These are phyloP conservation scores for Heloderma charlesbogerti DNA, from an alignment of 2,113 vertebrate species.

Conservation along the genomic window DNA sequence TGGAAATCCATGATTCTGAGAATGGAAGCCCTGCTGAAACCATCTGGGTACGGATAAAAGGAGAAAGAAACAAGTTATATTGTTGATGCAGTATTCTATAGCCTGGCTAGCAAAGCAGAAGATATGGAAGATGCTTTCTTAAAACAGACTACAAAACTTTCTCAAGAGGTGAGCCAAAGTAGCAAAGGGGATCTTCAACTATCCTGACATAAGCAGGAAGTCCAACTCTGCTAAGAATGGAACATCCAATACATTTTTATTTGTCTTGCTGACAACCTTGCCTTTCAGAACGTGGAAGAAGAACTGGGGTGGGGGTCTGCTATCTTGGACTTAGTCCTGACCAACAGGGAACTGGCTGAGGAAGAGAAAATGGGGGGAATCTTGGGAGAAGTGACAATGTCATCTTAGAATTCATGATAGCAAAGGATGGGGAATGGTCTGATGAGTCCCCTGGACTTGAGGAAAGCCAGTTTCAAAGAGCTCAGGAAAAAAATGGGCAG, in stretches of 20 bases:
- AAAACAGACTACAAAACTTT: neutral
- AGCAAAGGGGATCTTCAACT: neutral
- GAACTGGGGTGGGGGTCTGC: too few species aligned
- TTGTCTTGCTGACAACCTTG: neutral
- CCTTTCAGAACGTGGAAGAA: neutral
- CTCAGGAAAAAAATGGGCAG: neutral
- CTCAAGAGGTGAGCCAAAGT: neutral
- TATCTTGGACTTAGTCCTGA: neutral
- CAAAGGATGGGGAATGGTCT: neutral
- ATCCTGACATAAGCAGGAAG: neutral
- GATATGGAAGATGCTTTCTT: neutral
- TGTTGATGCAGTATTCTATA: neutral
- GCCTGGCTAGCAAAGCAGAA: neutral
- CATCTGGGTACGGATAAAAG: neutral
- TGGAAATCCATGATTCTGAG: neutral
- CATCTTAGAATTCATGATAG: neutral
- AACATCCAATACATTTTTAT: neutral
- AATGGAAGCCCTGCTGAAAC: neutral
- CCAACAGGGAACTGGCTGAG: neutral
- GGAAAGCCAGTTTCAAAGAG: neutral
- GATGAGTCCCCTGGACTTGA: neutral
- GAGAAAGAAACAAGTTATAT: neutral
- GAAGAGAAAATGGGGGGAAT: neutral
- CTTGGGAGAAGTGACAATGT: neutral
- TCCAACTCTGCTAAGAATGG: neutral